Evolutionary conservation across 2,797 vertebrate genomes (phyloP), one percentile per base, ranked within the genome.

Genomic region (Enteromius viviparus): DNA sequence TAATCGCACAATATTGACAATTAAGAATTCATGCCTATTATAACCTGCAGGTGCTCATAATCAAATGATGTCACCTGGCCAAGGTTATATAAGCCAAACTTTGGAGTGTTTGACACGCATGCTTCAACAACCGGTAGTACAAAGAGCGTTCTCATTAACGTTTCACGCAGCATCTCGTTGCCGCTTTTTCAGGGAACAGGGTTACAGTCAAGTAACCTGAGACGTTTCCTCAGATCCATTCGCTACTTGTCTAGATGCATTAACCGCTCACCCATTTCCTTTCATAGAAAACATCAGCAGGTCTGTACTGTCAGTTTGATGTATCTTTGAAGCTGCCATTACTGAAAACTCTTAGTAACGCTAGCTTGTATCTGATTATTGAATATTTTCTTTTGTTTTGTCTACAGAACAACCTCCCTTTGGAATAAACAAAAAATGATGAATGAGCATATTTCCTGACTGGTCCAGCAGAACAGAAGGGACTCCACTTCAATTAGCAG

Each of bases 361-460:
- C 29, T 66, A 45, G 78, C 74, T 79, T 71, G 49, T 69, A 74
- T 83, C 6, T 74, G 47, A 66, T 72, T 88, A 77, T 78, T 84
- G 71, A 88, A 83, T 86, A 60, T 75, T 42, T 47, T 14, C 42
- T 86, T 85, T 86, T 86, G 58, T 76, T 88, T 86, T 80, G 55
- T 77, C 71, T 47, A 58, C 82, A 86, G 87, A 80, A 72, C 82
- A 66, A 86, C 62, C 42, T 62, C 32, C 47, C 71, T 58, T 76
- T 60, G 82, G 82, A 84, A 66, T 83, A 62, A 82, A 76, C 81
- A 74, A 85, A 86, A 77, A 85, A 85, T 77, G 32, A 81, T 84
- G 69, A 80, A 78, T 65, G 55, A 79, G 83, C 21, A 51, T 37
- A 80, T 76, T 72, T 69, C 58, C 23, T 78, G 78, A 78, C 77